Conservation (phyloP, 1,140 invertebrate genomes). For the Solen grandis region DNA sequence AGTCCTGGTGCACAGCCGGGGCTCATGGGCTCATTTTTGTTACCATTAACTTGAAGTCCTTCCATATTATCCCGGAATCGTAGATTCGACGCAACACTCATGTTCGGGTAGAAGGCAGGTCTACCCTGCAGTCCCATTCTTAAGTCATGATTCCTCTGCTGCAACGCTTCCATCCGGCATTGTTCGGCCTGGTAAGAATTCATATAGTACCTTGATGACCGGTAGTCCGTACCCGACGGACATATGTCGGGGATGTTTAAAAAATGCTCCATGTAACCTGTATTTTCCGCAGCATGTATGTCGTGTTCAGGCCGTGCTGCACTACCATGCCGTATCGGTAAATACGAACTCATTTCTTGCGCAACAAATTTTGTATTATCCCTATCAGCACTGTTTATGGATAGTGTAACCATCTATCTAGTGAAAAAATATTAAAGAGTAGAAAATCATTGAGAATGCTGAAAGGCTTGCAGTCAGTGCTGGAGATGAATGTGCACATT, state of each 20-base stretch:
- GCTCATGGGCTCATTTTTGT: slow-evolving; percentile 71
- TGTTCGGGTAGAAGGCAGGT: slow-evolving; percentile 75
- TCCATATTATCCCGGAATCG: slow-evolving; percentile 71
- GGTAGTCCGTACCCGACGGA: slow-evolving; percentile 72
- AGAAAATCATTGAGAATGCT: slow-evolving; percentile 68
- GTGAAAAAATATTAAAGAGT: slow-evolving; percentile 70
- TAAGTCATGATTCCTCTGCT: slow-evolving; percentile 74
- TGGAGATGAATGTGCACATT: slow-evolving; percentile 72
- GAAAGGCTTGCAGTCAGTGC: slow-evolving; percentile 66
- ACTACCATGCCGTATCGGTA: slow-evolving; percentile 65
- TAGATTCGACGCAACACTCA: slow-evolving; percentile 68
- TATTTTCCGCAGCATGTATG: slow-evolving; percentile 67
- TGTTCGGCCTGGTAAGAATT: slow-evolving; percentile 73
- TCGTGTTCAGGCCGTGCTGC: slow-evolving; percentile 62
- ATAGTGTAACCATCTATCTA: slow-evolving; percentile 71
- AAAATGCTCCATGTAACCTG: slow-evolving; percentile 78
- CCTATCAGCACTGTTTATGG: slow-evolving; percentile 63
- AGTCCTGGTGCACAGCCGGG: slow-evolving; percentile 68
- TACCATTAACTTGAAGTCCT: slow-evolving; percentile 59
- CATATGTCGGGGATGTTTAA: slow-evolving; percentile 79
- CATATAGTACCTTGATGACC: slow-evolving; percentile 74
- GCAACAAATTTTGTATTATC: slow-evolving; percentile 49
- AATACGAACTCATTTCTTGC: slow-evolving; percentile 70
- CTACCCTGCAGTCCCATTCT: slow-evolving; percentile 75
- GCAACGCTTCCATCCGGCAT: slow-evolving; percentile 77